A percentile compares a stretch with the other conserved stretches of the same genome.
These are phyloP conservation scores for Probosciger aterrimus DNA, from an alignment of 2,113 vertebrate genomes.

Conservation along the genomic window DNA sequence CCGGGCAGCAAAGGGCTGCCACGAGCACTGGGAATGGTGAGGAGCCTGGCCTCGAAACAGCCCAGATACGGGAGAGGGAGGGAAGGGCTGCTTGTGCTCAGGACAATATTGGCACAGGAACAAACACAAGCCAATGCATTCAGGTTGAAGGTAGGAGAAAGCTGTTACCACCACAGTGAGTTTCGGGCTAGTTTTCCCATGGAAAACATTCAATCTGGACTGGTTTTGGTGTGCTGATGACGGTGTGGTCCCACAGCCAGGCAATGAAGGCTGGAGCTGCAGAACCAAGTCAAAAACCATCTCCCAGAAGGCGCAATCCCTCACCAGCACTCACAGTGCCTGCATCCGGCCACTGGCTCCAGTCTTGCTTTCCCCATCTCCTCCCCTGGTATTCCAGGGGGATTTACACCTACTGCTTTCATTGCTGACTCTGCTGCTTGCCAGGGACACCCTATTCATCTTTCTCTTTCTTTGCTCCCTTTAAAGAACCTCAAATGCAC, in stretches of 20 bases:
- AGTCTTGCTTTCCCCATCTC: not conserved
- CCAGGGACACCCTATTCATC: fast-evolving
- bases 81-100: not conserved
- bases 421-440: not conserved
- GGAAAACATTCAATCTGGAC: fast-evolving
- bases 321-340: fast-evolving
- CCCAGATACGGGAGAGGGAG: not conserved
- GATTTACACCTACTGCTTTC: not conserved
- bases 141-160: not conserved
- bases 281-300: not conserved
- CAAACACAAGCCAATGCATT: not conserved
- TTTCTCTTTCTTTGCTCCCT: not conserved
- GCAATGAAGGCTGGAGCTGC: not conserved
- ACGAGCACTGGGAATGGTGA: not conserved
- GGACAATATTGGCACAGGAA: not conserved
- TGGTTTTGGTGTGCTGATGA: not conserved
- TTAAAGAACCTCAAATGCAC: not conserved
- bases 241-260: too few species aligned
- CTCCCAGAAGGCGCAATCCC: not conserved
- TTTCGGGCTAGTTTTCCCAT: not conserved
- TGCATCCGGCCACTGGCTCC: fast-evolving
- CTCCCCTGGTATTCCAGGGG: not conserved
- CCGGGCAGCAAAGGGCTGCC: not conserved
- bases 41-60: not conserved
- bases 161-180: not conserved